Evolutionary conservation across 2,797 vertebrate species (phyloP).

Genomic region (Sebastes trivittatus): DNA sequence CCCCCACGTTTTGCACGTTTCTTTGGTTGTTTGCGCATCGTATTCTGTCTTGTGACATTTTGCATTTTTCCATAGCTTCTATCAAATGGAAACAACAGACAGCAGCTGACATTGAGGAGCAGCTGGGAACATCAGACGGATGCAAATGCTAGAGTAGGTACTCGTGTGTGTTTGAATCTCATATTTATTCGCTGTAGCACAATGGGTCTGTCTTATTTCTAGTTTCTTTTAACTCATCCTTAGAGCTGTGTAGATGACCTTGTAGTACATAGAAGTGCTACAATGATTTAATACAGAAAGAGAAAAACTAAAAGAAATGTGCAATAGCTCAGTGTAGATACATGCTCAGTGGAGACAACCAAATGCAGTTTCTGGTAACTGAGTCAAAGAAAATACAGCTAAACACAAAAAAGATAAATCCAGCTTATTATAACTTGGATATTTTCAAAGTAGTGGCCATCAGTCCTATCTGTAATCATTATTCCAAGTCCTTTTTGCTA

Average conservation of each 20-base stretch:
- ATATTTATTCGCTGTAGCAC: not conserved
- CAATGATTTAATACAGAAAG: not conserved
- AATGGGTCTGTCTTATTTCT: not conserved
- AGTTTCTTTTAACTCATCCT: not conserved
- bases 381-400: not conserved
- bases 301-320: not conserved
- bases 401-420: not conserved
- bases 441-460: not conserved
- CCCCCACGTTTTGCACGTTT: not conserved
- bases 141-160: not conserved
- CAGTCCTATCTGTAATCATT: not conserved
- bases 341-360: not conserved
- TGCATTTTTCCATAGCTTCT: not conserved
- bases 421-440: not conserved
- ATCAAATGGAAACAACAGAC: not conserved
- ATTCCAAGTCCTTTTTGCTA: not conserved
- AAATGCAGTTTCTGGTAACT: not conserved
- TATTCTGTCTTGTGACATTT: conserved; percentile 11
- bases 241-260: not conserved
- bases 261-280: not conserved
- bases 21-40: not conserved
- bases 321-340: not conserved
- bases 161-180: not conserved
- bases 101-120: not conserved
- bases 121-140: not conserved